phyloP scores from a whole-genome alignment of 1,140 invertebrate species.

The Magallana angulata region DNA sequence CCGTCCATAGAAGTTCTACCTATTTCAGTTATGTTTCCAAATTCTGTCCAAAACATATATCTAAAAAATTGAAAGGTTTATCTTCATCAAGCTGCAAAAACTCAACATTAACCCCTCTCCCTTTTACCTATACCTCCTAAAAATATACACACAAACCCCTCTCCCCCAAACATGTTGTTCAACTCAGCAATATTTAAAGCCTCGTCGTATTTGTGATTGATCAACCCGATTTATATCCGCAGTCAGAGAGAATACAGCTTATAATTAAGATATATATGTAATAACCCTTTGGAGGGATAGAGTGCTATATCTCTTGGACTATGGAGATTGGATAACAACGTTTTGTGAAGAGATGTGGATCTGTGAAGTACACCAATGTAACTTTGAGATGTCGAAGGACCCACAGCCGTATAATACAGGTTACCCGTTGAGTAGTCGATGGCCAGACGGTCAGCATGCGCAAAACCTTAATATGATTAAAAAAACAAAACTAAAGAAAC shows the following conservation, averaged over 20 bases:
- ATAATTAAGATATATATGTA: no score
- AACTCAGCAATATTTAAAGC: no score
- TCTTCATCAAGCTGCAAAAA: no score
- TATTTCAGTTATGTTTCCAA: constrained; percentile 19
- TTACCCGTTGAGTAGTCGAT: constrained; percentile 49
- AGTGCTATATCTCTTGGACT: constrained; percentile 36
- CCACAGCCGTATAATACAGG: constrained; percentile 21
- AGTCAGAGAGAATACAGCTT: no score
- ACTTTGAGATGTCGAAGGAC: neutral
- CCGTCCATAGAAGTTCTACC: constrained; percentile 34
- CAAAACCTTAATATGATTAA: neutral
- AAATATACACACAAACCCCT: no score
- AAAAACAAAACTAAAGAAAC: no score
- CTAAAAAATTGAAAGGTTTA: neutral
- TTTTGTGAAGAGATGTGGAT: constrained; percentile 5
- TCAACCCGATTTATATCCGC: no score
- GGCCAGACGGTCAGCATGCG: constrained; percentile 24
- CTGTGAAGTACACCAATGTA: constrained; percentile 38
- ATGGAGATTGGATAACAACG: constrained; percentile 4
- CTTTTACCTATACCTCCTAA: no score
- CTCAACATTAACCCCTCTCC: no score
- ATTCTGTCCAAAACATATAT: constrained; percentile 31
- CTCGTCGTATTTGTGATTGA: no score
- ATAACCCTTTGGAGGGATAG: constrained; percentile 44
- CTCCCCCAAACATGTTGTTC: no score